These are phyloP conservation scores for Megalonaias nervosa DNA, from an alignment of 1,140 invertebrate species.

Conservation along the genomic window DNA sequence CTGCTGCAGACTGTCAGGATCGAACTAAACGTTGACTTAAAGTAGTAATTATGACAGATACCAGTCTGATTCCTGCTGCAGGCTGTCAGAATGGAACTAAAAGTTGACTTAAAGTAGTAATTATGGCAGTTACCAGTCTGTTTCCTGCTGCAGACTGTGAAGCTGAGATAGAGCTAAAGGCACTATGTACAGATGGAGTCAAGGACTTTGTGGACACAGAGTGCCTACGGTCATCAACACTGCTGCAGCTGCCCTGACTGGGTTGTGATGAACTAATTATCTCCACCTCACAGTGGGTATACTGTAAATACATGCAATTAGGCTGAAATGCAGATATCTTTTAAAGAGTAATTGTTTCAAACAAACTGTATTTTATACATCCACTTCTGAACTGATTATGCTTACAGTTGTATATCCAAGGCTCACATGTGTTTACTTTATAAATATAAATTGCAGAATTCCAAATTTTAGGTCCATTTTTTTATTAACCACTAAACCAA, in stretches of 20 bases:
- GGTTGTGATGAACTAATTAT: conserved; percentile 8
- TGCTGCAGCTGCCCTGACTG: background rate
- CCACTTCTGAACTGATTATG: too few species aligned
- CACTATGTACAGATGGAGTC: conserved; percentile 59
- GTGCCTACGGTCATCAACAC: background rate
- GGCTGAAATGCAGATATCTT: background rate
- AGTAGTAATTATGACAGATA: too few species aligned
- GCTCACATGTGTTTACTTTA: too few species aligned
- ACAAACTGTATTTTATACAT: too few species aligned
- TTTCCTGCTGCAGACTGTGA: conserved; percentile 38
- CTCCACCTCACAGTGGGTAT: conserved; percentile 22
- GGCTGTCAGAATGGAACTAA: conserved; percentile 50
- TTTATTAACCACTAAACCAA: too few species aligned
- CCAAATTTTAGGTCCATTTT: too few species aligned
- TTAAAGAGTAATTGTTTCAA: background rate
- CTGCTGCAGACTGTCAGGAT: conserved; percentile 36
- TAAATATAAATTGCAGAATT: too few species aligned
- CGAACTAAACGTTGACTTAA: conserved; percentile 48
- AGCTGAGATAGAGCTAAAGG: conserved; percentile 56
- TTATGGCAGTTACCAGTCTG: too few species aligned
- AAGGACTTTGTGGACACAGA: conserved; percentile 37
- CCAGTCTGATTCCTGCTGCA: conserved; percentile 25
- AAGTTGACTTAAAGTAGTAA: conserved; percentile 22
- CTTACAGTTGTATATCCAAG: too few species aligned
- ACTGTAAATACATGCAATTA: conserved; percentile 13